These are phyloP conservation scores for Noctua pronuba DNA, from an alignment of 2,888 invertebrate species.

Conservation along the genomic window DNA sequence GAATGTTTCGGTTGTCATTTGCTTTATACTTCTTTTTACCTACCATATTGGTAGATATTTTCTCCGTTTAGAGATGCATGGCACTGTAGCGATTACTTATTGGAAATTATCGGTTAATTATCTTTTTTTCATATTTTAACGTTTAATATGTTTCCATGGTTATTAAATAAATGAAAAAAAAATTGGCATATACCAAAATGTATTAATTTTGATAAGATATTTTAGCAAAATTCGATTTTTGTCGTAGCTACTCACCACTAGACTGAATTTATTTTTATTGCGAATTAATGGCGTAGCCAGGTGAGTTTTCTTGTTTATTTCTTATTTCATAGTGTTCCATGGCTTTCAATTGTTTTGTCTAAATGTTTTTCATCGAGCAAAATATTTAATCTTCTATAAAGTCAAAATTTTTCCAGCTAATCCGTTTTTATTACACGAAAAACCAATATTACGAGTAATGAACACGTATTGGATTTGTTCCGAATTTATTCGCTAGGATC, in stretches of 20 bases:
- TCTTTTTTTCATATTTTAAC: neutral
- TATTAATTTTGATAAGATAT: neutral
- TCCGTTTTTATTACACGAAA: constrained; percentile 86
- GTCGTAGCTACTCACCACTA: constrained; percentile 62
- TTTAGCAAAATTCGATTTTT: constrained; percentile 29
- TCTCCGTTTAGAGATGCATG: constrained; percentile 14
- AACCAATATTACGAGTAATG: constrained; percentile 88
- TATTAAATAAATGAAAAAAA: neutral
- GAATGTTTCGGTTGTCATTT: neutral
- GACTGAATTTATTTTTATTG: constrained; percentile 88
- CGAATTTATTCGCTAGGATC: constrained; percentile 89
- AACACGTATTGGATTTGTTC: constrained; percentile 90
- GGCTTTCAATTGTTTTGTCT: constrained; percentile 89
- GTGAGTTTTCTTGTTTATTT: constrained; percentile 90
- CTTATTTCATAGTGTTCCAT: constrained; percentile 88
- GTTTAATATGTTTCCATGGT: neutral
- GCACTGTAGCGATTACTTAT: neutral
- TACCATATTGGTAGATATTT: constrained; percentile 20
- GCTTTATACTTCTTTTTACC: neutral
- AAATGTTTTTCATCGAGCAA: constrained; percentile 88
- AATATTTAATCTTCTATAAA: constrained; percentile 85
- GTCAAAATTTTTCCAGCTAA: constrained; percentile 89
- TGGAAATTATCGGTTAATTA: constrained; percentile 22
- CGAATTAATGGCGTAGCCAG: constrained; percentile 91
- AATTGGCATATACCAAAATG: neutral